Conservation (phyloP, 2,113 vertebrate genomes). For the Lathamus discolor region DNA sequence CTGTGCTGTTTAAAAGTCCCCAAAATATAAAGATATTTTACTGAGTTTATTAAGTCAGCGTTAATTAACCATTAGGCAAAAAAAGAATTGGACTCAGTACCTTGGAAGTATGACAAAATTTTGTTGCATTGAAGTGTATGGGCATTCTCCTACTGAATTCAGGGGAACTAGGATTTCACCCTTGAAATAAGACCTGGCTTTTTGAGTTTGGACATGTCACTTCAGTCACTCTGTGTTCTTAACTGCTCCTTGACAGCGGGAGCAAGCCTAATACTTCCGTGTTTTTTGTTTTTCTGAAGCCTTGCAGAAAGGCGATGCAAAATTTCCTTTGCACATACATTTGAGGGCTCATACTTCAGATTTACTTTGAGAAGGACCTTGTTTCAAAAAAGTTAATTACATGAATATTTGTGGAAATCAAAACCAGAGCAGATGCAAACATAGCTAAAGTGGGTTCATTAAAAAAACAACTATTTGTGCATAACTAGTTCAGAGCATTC, state of each 20-base stretch:
- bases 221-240: neutral
- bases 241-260: neutral
- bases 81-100: neutral
- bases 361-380: neutral
- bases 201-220: neutral
- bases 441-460: neutral
- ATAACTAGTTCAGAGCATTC: neutral
- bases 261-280: neutral
- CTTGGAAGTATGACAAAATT: neutral
- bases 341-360: neutral
- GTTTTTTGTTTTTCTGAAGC: neutral
- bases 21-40: neutral
- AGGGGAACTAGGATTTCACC: neutral
- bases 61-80: neutral
- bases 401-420: slow-evolving; percentile 13
- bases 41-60: neutral
- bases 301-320: neutral
- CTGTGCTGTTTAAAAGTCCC: neutral
- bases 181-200: neutral
- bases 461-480: neutral
- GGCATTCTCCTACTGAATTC: neutral
- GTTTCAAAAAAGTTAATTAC: neutral
- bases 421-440: neutral
- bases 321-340: neutral
- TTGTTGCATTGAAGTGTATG: neutral